These are phyloP conservation scores for Cataglyphis rosenhaueri DNA, from an alignment of 2,888 invertebrate species.

Conservation along the genomic window DNA sequence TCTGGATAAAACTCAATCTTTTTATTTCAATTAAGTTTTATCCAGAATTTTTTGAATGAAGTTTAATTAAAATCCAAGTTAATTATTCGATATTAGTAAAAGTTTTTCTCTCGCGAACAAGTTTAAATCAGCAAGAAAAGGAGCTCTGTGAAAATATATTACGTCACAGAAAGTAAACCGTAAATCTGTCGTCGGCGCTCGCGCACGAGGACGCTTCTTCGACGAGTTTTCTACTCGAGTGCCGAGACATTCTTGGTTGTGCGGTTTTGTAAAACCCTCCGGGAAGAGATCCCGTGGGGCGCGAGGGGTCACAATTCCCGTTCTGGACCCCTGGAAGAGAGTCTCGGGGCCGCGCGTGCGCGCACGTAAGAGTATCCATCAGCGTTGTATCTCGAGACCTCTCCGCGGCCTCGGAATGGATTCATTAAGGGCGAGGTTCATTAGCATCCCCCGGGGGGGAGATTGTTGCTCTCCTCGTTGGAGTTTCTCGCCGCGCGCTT, in stretches of 20 bases:
- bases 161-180: conserved; percentile 41
- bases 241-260: conserved; percentile 10
- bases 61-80: not conserved
- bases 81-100: not conserved
- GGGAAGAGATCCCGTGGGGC: conserved; percentile 59
- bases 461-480: conserved; percentile 58
- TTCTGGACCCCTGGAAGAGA: conserved; percentile 57
- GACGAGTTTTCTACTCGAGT: conserved; percentile 11
- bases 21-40: too few species aligned
- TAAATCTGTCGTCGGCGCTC: conserved; percentile 58
- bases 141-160: conserved; percentile 50
- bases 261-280: conserved; percentile 23
- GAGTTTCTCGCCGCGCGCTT: conserved; percentile 42
- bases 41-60: not conserved
- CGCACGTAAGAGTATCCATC: conserved; percentile 70
- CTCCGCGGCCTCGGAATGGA: conserved; percentile 76
- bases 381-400: conserved; percentile 76
- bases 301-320: conserved; percentile 55
- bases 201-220: not conserved
- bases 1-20: too few species aligned
- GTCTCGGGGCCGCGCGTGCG: not conserved
- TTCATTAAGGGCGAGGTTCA: conserved; percentile 82
- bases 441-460: conserved; percentile 77
- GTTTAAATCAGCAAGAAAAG: conserved; percentile 13
- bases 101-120: not conserved